These are phyloP conservation scores for Standfussiana lucernea DNA, from an alignment of 2,888 invertebrate species.

Conservation along the genomic window DNA sequence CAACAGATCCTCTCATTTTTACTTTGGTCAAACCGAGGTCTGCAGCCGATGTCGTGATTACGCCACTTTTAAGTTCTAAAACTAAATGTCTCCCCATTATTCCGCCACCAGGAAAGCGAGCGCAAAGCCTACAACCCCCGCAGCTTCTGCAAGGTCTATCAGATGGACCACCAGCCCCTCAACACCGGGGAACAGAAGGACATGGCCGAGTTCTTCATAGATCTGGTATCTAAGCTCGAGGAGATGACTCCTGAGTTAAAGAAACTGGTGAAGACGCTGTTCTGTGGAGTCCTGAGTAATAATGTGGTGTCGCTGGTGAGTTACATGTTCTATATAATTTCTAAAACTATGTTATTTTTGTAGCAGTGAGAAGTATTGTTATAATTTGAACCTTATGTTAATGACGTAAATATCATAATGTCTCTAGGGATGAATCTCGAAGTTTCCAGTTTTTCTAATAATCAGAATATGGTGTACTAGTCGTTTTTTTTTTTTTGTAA, in stretches of 20 bases:
- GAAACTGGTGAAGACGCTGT: constrained; percentile 96
- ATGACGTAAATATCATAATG: neutral
- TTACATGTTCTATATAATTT: no score
- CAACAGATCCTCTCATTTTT: no score
- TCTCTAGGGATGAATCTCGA: no score
- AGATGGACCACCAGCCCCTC: constrained; percentile 98
- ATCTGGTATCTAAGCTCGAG: constrained; percentile 98
- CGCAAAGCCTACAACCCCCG: constrained; percentile 98
- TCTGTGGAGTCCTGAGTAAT: constrained; percentile 98
- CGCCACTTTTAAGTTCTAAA: neutral
- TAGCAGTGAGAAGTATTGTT: constrained; percentile 76
- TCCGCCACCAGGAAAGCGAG: constrained; percentile 94
- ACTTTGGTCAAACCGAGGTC: no score
- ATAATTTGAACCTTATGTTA: neutral
- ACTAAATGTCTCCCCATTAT: neutral
- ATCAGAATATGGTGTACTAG: no score
- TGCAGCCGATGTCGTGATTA: no score
- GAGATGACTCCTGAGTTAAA: constrained; percentile 98
- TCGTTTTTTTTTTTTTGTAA: no score
- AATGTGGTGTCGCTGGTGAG: constrained; percentile 97
- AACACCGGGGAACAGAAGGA: constrained; percentile 99
- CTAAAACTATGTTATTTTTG: no score
- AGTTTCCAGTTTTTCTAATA: no score
- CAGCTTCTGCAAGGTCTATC: constrained; percentile 98
- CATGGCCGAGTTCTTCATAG: constrained; percentile 99